Evolutionary conservation across 2,797 vertebrate species (phyloP), one percentile per base, ranked within the genome.

Genomic region (Sarcophilus harrisii): DNA sequence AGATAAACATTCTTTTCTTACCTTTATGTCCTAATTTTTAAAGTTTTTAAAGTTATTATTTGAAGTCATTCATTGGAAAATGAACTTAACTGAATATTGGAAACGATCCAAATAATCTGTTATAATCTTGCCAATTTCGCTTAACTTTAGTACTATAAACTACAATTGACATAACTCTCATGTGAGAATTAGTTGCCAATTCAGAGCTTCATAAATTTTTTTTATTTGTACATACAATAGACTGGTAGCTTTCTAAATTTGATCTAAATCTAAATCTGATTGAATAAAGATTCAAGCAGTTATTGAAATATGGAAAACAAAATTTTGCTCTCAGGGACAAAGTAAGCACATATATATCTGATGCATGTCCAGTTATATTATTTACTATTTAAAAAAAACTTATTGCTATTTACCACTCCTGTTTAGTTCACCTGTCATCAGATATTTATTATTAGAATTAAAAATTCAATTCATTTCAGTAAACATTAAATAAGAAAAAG

Each of bases 211-310:
- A 27, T 87, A 45, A 73, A n/a, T 9, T 49, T 87, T 49, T 49
- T 27, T 9, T 16, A 27, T 49, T 87, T 49, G 38, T 87, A 49
- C 21, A 49, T 24, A 8, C 8, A 87, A 9, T 27, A 87, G 38
- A 87, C 9, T 87, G n/a, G 73, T 38, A 57, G 73, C 94, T 94
- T 97, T 91, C 24, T 91, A 95, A 95, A 89, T 96, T 92, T 52
- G 58, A 92, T 52, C 92, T n/a, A n/a, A n/a, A n/a, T n/a, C n/a
- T n/a, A n/a, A n/a, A n/a, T n/a, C n/a, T n/a, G n/a, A n/a, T n/a
- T n/a, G n/a, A n/a, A n/a, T n/a, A n/a, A n/a, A n/a, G n/a, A n/a
- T 94, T 59, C 92, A 92, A 81, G 93, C 21, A 57, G 24, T 45
- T 38, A 24, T 45, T 81, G 38, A 45, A 81, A 24, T 81, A 45